phyloP scores from a whole-genome alignment of 2,113 vertebrate species.

The Neogobius melanostomus region DNA sequence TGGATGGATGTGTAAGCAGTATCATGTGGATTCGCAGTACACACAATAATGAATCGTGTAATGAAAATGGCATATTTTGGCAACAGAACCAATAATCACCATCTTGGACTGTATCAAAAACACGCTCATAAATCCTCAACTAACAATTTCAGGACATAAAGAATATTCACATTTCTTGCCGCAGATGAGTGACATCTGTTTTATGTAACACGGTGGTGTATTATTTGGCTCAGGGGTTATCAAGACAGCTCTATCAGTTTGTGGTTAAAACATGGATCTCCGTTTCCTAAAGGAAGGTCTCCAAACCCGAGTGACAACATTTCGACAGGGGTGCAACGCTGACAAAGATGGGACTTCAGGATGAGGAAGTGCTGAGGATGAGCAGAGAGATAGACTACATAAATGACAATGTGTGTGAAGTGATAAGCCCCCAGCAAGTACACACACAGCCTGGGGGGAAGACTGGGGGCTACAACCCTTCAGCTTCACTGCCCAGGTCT shows the following conservation, averaged over 20 bases:
- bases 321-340: conserved; percentile 43
- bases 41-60: no score
- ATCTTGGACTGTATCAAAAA: neutral
- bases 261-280: conserved; percentile 62
- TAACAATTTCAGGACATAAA: conserved; percentile 13
- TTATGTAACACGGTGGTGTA: conserved; percentile 68
- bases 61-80: no score
- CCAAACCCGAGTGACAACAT: conserved; percentile 61
- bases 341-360: conserved; percentile 36
- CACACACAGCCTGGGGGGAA: conserved; percentile 40
- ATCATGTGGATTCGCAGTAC: no score
- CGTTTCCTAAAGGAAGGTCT: conserved; percentile 66
- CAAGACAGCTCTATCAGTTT: conserved; percentile 61
- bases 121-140: conserved; percentile 13
- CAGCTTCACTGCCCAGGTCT: conserved; percentile 44
- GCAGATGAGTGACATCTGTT: conserved; percentile 72
- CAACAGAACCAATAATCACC: neutral
- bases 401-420: conserved; percentile 64
- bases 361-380: conserved; percentile 28
- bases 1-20: no score
- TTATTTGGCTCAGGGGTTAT: conserved; percentile 71
- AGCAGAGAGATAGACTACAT: conserved; percentile 23
- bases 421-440: conserved; percentile 58
- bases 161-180: conserved; percentile 54
- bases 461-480: conserved; percentile 58